Base-by-base conservation (phyloP, 92 coral and sea anemone genomes). In the Chrysogorgia sp. region DNA sequence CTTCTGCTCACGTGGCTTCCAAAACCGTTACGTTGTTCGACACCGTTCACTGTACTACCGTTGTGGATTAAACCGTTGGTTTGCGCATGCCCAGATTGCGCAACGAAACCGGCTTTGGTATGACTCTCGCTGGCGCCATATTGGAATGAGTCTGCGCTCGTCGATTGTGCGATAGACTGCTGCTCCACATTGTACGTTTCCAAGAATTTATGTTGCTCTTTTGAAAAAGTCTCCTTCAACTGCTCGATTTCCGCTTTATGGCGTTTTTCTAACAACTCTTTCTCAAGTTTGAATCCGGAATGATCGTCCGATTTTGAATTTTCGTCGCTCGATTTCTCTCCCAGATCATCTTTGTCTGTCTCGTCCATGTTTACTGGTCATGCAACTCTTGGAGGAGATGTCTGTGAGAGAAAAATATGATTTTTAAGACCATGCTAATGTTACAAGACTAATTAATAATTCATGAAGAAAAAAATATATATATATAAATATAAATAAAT, bases 231-330 rank as follows among this genome's bases (percentile, higher is more conserved):
- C 10, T 77, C 87, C 87, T 84, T 89, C 88, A 96, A 89, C 63
- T 87, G 82, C 26, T 37, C 53, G 28, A 96, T 79, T 40, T 96
- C 97, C 37, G 92, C 97, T 71, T 85, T 88, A 58, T 96, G 99
- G 21, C 97, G 88, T 64, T 96, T 93, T 37, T 90, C 84, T 69
- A 96, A 77, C 19, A 91, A 79, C 33, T 96, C 99, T 81, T 96
- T 96, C 71, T 96, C 99, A 70, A 91, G 78, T n/a, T 87, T 85
- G 49, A 91, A 93, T 32, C 97, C 97, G 35, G 79, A 23, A 4
- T 34, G 7, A 14, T 47, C 26, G 12, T 69, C 30, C 40, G 60
- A 26, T 22, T 14, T 13, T 22, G 15, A 1, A 15, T 29, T 4
- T 8, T 47, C 34, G 15, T 48, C 59, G 23, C 40, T 28, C 8